phyloP scores from a whole-genome alignment of 2,113 vertebrate genomes.

The Atrichornis clamosus region DNA sequence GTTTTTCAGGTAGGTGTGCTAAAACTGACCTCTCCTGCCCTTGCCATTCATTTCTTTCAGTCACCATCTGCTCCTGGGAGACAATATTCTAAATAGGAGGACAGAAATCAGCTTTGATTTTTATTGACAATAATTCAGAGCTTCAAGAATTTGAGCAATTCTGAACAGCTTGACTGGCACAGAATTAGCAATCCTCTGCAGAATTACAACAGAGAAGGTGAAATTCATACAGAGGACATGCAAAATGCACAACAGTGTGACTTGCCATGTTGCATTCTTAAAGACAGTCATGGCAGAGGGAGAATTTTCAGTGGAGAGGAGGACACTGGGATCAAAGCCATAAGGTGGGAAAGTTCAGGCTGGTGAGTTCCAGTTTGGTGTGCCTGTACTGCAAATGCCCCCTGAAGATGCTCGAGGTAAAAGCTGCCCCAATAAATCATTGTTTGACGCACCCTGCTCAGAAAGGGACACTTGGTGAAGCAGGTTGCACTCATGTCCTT shows the following conservation, averaged over 20 bases:
- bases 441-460: not conserved
- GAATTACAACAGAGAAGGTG: not conserved
- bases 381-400: not conserved
- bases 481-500: not conserved
- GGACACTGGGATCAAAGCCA: not conserved
- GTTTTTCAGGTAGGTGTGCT: not conserved
- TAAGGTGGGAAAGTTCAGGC: not conserved
- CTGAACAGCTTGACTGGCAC: not conserved
- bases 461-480: not conserved
- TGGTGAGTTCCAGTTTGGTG: not conserved
- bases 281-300: not conserved
- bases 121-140: not conserved
- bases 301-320: not conserved
- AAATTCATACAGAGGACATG: not conserved
- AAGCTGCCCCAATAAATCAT: not conserved
- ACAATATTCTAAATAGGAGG: not conserved
- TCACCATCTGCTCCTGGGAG: not conserved
- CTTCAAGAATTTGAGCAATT: not conserved
- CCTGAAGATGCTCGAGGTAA: not conserved
- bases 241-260: not conserved
- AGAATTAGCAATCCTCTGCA: not conserved
- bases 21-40: not conserved
- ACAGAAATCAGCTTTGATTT: not conserved
- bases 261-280: not conserved
- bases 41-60: not conserved